Evolutionary conservation across 2,888 invertebrate genomes (phyloP).

Genomic region (Drosophila kambysellisi): DNA sequence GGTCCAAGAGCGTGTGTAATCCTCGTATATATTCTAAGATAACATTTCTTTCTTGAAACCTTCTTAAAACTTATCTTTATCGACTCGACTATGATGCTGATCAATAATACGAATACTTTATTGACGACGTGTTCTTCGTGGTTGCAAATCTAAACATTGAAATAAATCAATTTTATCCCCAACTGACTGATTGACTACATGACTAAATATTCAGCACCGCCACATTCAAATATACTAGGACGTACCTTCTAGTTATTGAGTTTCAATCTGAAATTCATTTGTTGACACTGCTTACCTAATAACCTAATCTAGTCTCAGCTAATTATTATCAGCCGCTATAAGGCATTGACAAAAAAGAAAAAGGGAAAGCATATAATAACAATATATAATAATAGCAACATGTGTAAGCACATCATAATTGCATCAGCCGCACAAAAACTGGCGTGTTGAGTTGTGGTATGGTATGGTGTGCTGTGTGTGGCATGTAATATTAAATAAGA

Average conservation of each 20-base stretch:
- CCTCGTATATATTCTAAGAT: neutral
- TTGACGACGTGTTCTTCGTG: neutral
- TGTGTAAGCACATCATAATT: constrained; percentile 34
- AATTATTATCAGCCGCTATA: constrained; percentile 16
- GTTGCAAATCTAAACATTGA: neutral
- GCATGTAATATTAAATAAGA: constrained; percentile 50
- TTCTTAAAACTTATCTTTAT: no score
- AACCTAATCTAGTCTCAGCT: neutral
- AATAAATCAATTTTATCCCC: neutral
- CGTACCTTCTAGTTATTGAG: neutral
- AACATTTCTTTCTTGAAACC: neutral
- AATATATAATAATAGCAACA: constrained; percentile 22
- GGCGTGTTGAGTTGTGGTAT: constrained; percentile 16
- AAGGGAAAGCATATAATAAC: constrained; percentile 39
- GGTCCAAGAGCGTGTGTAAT: no score
- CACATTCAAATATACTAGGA: neutral
- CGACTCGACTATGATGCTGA: no score
- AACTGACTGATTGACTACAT: neutral
- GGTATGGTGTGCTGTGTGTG: constrained; percentile 8
- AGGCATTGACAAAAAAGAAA: neutral
- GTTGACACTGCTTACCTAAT: neutral
- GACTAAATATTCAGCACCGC: neutral
- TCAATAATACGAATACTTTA: neutral
- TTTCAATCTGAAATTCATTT: neutral
- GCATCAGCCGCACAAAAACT: constrained; percentile 45